phyloP scores from a whole-genome alignment of 1,140 invertebrate species.

The Berghia stephanieae region DNA sequence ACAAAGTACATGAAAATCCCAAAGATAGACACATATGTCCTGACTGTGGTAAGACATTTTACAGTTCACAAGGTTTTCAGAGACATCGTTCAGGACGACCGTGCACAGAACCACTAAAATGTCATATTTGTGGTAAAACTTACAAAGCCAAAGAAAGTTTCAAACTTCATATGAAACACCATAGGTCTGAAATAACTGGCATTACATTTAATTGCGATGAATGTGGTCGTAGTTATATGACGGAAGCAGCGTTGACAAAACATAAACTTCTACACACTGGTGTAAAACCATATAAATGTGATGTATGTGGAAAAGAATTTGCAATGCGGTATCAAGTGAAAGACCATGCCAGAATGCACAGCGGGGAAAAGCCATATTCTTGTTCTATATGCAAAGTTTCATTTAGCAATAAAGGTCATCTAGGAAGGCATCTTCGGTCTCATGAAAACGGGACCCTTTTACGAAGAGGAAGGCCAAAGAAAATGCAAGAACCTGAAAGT shows the following conservation, averaged over 20 bases:
- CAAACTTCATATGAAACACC: conserved; percentile 38
- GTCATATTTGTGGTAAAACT: conserved; percentile 36
- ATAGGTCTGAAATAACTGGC: conserved; percentile 32
- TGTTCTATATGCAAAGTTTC: conserved; percentile 34
- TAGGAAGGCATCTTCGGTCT: conserved; percentile 35
- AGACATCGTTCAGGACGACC: conserved; percentile 31
- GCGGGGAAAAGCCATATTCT: conserved; percentile 29
- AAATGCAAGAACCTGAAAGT: conserved; percentile 5
- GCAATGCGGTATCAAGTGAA: conserved; percentile 38
- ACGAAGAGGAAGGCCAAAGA: conserved; percentile 33
- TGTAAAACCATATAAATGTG: conserved; percentile 34
- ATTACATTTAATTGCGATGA: conserved; percentile 38
- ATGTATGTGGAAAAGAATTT: conserved; percentile 33
- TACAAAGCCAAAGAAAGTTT: conserved; percentile 40
- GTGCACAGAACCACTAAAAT: conserved; percentile 34
- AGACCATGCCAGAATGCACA: conserved; percentile 36
- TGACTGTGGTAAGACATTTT: conserved; percentile 36
- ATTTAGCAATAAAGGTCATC: conserved; percentile 36
- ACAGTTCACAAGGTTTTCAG: conserved; percentile 31
- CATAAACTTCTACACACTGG: conserved; percentile 30
- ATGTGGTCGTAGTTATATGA: conserved; percentile 37
- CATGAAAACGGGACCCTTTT: conserved; percentile 35
- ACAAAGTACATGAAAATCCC: conserved; percentile 39
- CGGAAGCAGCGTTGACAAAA: conserved; percentile 33
- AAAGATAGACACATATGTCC: conserved; percentile 28